Percentiles rank a stretch among this genome's conserved stretches.
Conservation (phyloP, 2,888 invertebrate species). For the Eurytoma californica region DNA sequence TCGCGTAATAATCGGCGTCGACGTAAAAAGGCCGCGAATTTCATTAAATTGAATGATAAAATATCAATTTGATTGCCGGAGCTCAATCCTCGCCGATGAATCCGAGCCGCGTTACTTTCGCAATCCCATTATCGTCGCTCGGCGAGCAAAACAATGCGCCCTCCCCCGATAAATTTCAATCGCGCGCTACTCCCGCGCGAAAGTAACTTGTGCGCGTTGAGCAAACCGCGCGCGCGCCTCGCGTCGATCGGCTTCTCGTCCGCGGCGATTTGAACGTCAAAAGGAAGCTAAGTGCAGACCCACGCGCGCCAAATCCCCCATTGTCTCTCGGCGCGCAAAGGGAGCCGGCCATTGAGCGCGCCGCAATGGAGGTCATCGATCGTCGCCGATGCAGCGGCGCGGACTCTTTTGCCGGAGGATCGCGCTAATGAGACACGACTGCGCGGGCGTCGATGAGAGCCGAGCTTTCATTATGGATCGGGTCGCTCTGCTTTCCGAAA, state of each 20-base stretch:
- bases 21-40: not conserved
- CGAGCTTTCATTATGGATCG: no score
- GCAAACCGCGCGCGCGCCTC: constrained; percentile 10
- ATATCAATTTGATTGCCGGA: not conserved
- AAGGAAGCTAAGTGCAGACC: not conserved
- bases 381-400: constrained; percentile 9
- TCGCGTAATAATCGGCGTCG: no score
- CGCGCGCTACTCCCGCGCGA: constrained; percentile 1
- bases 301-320: not conserved
- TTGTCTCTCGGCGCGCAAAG: constrained; percentile 29
- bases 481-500: no score
- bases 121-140: constrained; percentile 31
- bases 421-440: no score
- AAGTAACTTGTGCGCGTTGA: constrained; percentile 27
- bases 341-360: not conserved
- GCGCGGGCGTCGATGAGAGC: no score
- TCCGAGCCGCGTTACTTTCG: not conserved
- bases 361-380: constrained; percentile 42
- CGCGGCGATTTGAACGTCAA: constrained; percentile 20
- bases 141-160: not conserved
- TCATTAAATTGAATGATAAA: constrained; percentile 4
- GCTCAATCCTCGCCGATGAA: constrained; percentile 1
- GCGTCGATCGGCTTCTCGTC: not conserved
- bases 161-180: constrained; percentile 44
- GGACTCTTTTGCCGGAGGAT: constrained; percentile 11